Conservation (phyloP, 2,888 invertebrate species). For the Orchestes rusci region DNA sequence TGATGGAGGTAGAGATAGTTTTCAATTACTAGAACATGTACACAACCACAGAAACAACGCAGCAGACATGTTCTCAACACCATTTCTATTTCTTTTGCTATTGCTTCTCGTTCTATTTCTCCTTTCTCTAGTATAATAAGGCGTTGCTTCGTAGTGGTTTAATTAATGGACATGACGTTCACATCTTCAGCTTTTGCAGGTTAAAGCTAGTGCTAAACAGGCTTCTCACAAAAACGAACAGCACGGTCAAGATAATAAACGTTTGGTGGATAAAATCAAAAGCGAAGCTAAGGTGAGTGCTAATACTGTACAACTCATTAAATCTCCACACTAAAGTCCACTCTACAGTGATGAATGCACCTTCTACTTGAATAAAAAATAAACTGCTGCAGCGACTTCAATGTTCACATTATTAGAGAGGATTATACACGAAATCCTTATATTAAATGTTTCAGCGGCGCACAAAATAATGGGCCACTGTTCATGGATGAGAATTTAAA, state of each 20-base stretch:
- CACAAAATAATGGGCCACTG: no score
- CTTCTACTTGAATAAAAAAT: no score
- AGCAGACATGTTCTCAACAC: not conserved
- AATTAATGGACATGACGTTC: constrained; percentile 19
- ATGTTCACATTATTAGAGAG: no score
- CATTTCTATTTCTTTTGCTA: constrained; percentile 7
- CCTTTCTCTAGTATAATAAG: not conserved
- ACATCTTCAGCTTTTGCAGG: constrained; percentile 38
- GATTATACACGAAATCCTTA: no score
- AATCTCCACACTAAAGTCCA: no score
- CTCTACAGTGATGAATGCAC: no score
- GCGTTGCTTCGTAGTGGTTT: constrained; percentile 21
- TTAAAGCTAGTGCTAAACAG: constrained; percentile 46
- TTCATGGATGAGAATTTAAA: no score
- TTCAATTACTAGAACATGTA: no score
- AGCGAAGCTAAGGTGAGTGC: constrained; percentile 65
- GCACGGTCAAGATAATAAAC: constrained; percentile 44
- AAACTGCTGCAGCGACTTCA: no score
- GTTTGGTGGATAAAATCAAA: constrained; percentile 75
- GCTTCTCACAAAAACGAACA: constrained; percentile 31
- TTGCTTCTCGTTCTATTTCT: constrained; percentile 1
- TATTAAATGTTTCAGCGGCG: no score
- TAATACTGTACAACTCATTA: no score
- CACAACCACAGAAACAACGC: not conserved
- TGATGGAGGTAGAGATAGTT: constrained; percentile 57